Conservation (phyloP, 2,113 vertebrate genomes). For the Spea bombifrons region DNA sequence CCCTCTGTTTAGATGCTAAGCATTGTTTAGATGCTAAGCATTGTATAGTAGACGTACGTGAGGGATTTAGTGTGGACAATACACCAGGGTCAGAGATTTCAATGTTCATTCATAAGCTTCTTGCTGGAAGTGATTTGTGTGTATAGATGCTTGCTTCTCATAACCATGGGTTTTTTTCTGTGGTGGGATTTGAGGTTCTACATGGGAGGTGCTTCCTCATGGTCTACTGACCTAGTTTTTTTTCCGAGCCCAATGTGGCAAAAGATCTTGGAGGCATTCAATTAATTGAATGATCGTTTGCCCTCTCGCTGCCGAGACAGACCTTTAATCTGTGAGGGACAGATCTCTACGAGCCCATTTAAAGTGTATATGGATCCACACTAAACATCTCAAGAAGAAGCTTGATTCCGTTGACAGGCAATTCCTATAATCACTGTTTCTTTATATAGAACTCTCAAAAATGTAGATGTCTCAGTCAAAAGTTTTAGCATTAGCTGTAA, state of each 20-base stretch:
- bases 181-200: conserved; percentile 24
- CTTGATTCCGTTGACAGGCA: background rate
- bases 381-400: no score
- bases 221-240: conserved; percentile 48
- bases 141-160: background rate
- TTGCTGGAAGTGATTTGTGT: conserved; percentile 5
- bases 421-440: background rate
- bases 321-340: conserved; percentile 9
- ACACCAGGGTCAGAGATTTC: conserved; percentile 19
- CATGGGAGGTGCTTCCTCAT: conserved; percentile 24
- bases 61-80: conserved; percentile 22
- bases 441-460: background rate
- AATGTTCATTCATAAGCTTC: conserved; percentile 10
- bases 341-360: background rate
- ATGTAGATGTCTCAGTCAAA: background rate
- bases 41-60: conserved; percentile 6
- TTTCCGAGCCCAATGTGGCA: conserved; percentile 4
- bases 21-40: conserved; percentile 9
- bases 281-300: conserved; percentile 30
- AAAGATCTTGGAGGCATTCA: conserved; percentile 29
- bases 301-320: conserved; percentile 1
- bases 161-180: conserved; percentile 5
- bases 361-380: background rate
- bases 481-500: background rate
- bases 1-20: conserved; percentile 11